These are phyloP conservation scores for Scolopax mira DNA, from an alignment of 2,113 vertebrate species.

Conservation along the genomic window DNA sequence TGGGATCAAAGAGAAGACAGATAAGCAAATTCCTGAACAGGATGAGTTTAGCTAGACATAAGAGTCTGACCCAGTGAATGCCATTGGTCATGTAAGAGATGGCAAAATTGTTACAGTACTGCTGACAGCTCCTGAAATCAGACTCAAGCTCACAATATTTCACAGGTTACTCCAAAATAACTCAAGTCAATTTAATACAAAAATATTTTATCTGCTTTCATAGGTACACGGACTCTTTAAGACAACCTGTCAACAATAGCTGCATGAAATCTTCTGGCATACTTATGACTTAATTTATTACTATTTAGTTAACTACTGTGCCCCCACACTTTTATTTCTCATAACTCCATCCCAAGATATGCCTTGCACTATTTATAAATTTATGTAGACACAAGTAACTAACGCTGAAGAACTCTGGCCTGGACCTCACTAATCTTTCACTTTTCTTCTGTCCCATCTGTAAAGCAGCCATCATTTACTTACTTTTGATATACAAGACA, in stretches of 20 bases:
- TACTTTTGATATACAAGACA: neutral
- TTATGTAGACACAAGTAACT: neutral
- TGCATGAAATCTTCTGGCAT: neutral
- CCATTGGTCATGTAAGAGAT: neutral
- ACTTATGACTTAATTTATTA: neutral
- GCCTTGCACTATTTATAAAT: neutral
- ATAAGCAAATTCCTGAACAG: neutral
- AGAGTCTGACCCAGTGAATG: neutral
- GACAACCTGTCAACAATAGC: neutral
- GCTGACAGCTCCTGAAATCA: neutral
- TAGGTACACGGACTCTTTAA: neutral
- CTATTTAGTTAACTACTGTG: neutral
- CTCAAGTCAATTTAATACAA: neutral
- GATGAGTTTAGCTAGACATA: neutral
- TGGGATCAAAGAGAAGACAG: neutral
- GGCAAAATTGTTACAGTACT: neutral
- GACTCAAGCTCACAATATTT: neutral
- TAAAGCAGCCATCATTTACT: neutral
- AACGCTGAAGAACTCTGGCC: neutral
- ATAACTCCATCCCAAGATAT: neutral
- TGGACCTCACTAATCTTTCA: neutral
- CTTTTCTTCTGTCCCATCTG: neutral
- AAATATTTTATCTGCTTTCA: neutral
- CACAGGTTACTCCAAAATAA: neutral
- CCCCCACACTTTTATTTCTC: neutral